Percentiles rank a stretch among this genome's conserved stretches.
phyloP scores from a whole-genome alignment of 2,113 vertebrate species.

The Pteropus alecto region DNA sequence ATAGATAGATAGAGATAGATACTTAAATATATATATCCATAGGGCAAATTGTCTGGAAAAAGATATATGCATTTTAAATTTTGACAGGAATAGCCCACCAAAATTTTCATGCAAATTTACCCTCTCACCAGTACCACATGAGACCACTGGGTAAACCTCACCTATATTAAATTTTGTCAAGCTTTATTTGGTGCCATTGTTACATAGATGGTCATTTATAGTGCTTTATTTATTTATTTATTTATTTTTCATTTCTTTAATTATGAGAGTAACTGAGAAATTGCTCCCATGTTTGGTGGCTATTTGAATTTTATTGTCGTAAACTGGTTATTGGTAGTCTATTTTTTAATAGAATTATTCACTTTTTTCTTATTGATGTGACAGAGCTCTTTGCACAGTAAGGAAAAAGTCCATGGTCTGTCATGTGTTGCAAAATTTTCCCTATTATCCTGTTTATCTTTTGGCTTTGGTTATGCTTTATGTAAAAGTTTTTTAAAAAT shows the following conservation, averaged over 20 bases:
- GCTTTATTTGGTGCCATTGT: background rate
- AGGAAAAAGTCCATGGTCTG: background rate
- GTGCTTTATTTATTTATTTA: background rate
- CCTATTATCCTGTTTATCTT: background rate
- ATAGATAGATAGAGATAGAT: background rate
- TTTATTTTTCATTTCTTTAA: background rate
- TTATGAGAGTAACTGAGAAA: background rate
- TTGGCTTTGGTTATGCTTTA: background rate
- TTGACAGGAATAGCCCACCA: background rate
- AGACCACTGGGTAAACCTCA: background rate
- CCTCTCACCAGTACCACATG: background rate
- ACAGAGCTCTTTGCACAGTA: background rate
- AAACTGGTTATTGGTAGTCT: background rate
- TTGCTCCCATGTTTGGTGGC: background rate
- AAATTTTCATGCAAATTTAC: background rate
- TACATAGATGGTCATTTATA: background rate
- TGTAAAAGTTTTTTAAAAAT: background rate
- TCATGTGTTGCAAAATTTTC: background rate
- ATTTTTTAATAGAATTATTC: background rate
- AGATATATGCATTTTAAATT: background rate
- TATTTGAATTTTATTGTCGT: background rate
- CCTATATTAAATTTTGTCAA: background rate
- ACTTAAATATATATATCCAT: background rate
- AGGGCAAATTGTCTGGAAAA: background rate
- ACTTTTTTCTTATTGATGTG: background rate